Base-by-base conservation (phyloP, 2,888 invertebrate species). In the Horisme vitalbata region DNA sequence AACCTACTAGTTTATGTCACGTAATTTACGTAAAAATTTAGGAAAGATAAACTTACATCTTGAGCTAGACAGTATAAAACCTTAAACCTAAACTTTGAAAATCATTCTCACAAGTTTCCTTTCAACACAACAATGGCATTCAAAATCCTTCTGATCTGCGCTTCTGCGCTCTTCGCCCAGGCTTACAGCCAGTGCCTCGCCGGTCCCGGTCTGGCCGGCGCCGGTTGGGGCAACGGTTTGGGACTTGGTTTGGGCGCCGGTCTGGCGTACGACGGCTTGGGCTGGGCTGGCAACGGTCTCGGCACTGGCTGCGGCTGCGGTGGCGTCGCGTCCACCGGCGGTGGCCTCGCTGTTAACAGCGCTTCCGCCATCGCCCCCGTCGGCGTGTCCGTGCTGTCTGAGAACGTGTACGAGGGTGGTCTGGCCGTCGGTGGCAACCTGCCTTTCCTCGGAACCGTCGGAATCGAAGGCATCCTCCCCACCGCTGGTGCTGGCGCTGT, bases 371-470 rank as follows among this genome's bases (percentile, higher is more conserved):
- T 69, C 10, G 45, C 65, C 0, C 76, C 79, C 0, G 65, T 61
- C 1, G 69, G 71, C 1, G 53, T 80, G 2, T 60, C 66, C 3
- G 65, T 75, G 2, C 30, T 63, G 4, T 78, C 78, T 2, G 74
- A 79, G 39, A 75, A 76, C 33, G 65, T 54, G 1, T 70, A 73
- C 6, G 64, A 65, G 32, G 75, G 75, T 0, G 27, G 57, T 13
- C 18, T 76, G 1, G 33, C 45, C 10, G 64, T 69, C 1, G 55
- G 53, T 15, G 75, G 75, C 2, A 54, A 70, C 28, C 48, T 75
- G 48, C 75, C 75, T 8, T 66, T 71, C 57, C 33, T 75, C 35
- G 63, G 70, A 4, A 61, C 68, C 20, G 68, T 72, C 10, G 63
- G 49, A 4, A 23, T 75, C 15, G 70, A 74, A 5, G 75, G 73